Evolutionary conservation across 2,888 invertebrate species (phyloP).

Genomic region (Byasa hedistus): DNA sequence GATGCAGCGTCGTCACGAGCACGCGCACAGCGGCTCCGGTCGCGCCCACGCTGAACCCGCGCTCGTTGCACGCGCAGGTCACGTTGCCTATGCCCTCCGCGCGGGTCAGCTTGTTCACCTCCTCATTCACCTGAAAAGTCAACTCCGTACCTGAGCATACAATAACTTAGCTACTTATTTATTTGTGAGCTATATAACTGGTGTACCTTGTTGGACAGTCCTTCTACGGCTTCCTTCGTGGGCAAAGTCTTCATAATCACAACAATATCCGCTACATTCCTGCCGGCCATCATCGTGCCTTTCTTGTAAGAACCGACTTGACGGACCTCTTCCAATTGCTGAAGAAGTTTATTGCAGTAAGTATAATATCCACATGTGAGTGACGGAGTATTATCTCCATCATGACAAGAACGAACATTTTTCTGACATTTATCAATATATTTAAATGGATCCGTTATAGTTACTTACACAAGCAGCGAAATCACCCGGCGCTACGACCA

Average conservation of each 20-base stretch:
- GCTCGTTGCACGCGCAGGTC: constrained; percentile 52
- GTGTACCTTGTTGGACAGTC: constrained; percentile 89
- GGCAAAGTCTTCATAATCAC: constrained; percentile 98
- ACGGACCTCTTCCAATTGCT: constrained; percentile 87
- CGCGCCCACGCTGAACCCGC: constrained; percentile 93
- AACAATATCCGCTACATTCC: constrained; percentile 97
- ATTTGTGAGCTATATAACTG: too few species aligned
- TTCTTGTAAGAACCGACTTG: constrained; percentile 99
- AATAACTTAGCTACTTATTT: not conserved
- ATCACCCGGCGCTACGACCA: constrained; percentile 95
- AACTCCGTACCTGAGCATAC: not conserved
- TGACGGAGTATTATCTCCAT: too few species aligned
- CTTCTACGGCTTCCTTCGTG: constrained; percentile 96
- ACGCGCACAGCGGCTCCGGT: constrained; percentile 92
- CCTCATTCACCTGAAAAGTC: constrained; percentile 82
- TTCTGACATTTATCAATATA: too few species aligned
- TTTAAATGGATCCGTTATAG: too few species aligned
- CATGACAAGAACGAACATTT: too few species aligned
- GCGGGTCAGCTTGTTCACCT: constrained; percentile 85
- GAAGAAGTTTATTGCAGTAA: constrained; percentile 26
- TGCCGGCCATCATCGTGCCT: constrained; percentile 97
- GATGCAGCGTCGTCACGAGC: constrained; percentile 95
- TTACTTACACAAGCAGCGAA: constrained; percentile 96
- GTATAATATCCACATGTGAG: too few species aligned
- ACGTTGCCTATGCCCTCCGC: constrained; percentile 57